These are phyloP conservation scores for Pseudochaenichthys georgianus DNA, from an alignment of 2,797 vertebrate genomes.

Conservation along the genomic window DNA sequence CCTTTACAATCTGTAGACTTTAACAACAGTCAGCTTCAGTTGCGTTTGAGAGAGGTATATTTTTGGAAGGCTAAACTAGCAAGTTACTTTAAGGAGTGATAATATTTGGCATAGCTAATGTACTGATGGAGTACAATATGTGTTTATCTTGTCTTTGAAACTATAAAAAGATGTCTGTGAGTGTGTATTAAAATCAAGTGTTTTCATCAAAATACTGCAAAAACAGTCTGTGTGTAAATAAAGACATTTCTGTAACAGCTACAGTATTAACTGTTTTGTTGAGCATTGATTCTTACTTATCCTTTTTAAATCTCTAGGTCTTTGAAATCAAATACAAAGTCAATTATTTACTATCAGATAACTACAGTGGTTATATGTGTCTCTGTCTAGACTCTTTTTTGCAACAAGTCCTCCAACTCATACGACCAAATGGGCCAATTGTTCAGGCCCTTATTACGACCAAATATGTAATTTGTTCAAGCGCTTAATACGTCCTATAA, in stretches of 20 bases:
- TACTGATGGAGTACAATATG: background rate
- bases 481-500: too few relatives aligned
- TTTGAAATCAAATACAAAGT: background rate
- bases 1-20: slow-evolving; percentile 20
- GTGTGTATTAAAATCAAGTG: background rate
- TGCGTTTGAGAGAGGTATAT: background rate
- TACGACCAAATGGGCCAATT: too few relatives aligned
- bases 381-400: background rate
- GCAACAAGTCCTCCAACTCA: too few relatives aligned
- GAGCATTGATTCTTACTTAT: background rate
- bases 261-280: background rate
- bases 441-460: too few relatives aligned
- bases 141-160: background rate
- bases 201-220: background rate
- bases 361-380: background rate
- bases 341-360: background rate
- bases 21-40: slow-evolving; percentile 24
- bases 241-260: too few relatives aligned
- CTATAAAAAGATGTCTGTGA: too few relatives aligned
- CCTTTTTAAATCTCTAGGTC: background rate
- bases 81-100: background rate
- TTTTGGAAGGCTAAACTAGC: background rate
- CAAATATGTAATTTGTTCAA: too few relatives aligned
- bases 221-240: too few relatives aligned
- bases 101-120: background rate